phyloP scores from a whole-genome alignment of 2,113 vertebrate genomes.

The Herpailurus yagouaroundi region DNA sequence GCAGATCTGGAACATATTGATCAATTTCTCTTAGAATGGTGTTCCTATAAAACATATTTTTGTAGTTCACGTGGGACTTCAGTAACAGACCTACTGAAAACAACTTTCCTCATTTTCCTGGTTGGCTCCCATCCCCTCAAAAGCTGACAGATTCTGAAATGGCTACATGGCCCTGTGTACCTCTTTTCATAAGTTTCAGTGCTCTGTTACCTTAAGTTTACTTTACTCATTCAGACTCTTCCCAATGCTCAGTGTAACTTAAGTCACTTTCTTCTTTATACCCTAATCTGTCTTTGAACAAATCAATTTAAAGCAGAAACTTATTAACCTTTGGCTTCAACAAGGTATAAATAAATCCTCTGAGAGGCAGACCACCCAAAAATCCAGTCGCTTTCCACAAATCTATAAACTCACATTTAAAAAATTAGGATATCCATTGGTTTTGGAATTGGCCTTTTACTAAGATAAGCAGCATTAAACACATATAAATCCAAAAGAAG shows the following conservation, averaged over 20 bases:
- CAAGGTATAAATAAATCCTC: slow-evolving; percentile 17
- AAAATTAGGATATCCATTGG: not conserved
- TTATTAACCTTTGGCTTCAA: slow-evolving; percentile 10
- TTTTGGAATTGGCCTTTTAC: not conserved
- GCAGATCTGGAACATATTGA: not conserved
- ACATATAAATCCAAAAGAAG: not conserved
- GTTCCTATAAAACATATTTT: not conserved
- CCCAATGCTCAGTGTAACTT: not conserved
- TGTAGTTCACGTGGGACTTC: slow-evolving; percentile 7
- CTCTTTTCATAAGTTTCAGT: not conserved
- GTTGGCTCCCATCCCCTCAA: not conserved
- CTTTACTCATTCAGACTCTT: slow-evolving; percentile 4
- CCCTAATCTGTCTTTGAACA: not conserved
- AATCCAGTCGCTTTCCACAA: slow-evolving; percentile 28
- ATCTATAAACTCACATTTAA: slow-evolving; percentile 28
- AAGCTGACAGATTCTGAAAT: not conserved
- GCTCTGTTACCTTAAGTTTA: not conserved
- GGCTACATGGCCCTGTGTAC: not conserved
- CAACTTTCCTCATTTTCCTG: not conserved
- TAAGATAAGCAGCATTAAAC: slow-evolving; percentile 42
- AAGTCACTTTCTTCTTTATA: not conserved
- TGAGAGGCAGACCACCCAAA: not conserved
- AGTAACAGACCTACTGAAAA: not conserved
- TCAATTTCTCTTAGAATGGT: not conserved
- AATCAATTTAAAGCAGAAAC: not conserved